Evolutionary conservation across 2,888 invertebrate genomes (phyloP).

Genomic region (Synanthedon andrenaeformis): DNA sequence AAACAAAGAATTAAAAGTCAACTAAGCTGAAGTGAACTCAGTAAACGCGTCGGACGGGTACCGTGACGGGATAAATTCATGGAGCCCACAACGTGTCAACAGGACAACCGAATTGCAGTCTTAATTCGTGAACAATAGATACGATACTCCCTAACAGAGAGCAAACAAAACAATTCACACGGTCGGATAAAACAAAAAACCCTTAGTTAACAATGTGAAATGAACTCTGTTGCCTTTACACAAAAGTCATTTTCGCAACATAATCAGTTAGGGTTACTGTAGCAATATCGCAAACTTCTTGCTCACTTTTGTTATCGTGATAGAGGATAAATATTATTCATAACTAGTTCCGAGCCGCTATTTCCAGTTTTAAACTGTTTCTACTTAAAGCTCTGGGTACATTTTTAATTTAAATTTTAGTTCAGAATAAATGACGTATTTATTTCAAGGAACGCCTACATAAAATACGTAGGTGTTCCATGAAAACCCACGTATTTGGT

Average conservation of each 20-base stretch:
- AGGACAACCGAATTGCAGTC: slow-evolving; percentile 7
- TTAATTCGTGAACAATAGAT: slow-evolving; percentile 11
- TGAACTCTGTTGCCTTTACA: slow-evolving; percentile 4
- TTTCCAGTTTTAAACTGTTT: slow-evolving; percentile 32
- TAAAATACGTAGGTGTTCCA: too few relatives aligned
- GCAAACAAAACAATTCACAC: slow-evolving; percentile 13
- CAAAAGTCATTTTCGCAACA: slow-evolving; percentile 17
- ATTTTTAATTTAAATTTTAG: too few relatives aligned
- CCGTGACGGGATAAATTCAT: slow-evolving; percentile 20
- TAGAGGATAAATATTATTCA: slow-evolving; percentile 49
- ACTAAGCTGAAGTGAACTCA: slow-evolving; percentile 13
- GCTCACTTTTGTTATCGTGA: slow-evolving; percentile 40
- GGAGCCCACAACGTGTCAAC: slow-evolving; percentile 4
- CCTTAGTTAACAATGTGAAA: neutral
- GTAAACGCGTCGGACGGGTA: slow-evolving; percentile 19
- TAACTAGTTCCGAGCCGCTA: slow-evolving; percentile 39
- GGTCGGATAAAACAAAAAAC: slow-evolving; percentile 15
- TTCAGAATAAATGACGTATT: too few relatives aligned
- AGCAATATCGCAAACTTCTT: slow-evolving; percentile 30
- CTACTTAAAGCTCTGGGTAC: too few relatives aligned
- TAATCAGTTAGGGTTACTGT: slow-evolving; percentile 10
- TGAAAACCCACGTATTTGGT: neutral
- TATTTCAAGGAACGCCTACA: too few relatives aligned
- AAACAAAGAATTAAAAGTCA: neutral
- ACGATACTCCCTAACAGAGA: slow-evolving; percentile 12